Evolutionary conservation across 2,113 vertebrate species (phyloP).

Genomic region (Sceloporus tristichus): DNA sequence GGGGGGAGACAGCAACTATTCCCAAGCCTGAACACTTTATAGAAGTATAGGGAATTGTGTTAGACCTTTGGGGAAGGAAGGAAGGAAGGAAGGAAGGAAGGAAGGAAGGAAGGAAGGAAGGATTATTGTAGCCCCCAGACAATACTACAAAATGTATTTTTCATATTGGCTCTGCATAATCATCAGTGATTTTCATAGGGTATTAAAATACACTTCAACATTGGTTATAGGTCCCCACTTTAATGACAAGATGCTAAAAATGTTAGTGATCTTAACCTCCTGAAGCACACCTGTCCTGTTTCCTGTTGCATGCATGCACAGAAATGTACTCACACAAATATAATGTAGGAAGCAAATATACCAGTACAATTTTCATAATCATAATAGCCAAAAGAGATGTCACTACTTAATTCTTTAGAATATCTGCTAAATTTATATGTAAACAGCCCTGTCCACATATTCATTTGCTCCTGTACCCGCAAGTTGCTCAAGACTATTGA

Average conservation of each 20-base stretch:
- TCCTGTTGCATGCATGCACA: not conserved
- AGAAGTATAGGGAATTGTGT: not conserved
- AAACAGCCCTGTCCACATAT: not conserved
- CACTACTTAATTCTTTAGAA: not conserved
- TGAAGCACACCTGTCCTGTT: not conserved
- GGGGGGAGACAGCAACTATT: not conserved
- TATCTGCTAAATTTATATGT: not conserved
- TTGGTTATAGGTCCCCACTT: not conserved
- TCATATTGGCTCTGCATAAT: not conserved
- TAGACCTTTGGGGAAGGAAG: not conserved
- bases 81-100: not conserved
- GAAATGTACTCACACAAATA: not conserved
- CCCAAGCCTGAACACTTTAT: not conserved
- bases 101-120: not conserved
- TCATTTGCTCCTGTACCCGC: not conserved
- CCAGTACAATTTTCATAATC: not conserved
- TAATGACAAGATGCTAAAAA: not conserved
- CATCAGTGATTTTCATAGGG: not conserved
- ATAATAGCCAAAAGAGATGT: not conserved
- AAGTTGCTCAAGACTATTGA: not conserved
- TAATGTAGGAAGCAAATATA: not conserved
- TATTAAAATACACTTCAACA: not conserved
- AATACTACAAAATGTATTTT: not conserved
- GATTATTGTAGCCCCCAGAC: not conserved
- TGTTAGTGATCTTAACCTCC: not conserved